Base-by-base conservation (phyloP, 1,140 invertebrate species). In the Hydropsyche tenuis region DNA sequence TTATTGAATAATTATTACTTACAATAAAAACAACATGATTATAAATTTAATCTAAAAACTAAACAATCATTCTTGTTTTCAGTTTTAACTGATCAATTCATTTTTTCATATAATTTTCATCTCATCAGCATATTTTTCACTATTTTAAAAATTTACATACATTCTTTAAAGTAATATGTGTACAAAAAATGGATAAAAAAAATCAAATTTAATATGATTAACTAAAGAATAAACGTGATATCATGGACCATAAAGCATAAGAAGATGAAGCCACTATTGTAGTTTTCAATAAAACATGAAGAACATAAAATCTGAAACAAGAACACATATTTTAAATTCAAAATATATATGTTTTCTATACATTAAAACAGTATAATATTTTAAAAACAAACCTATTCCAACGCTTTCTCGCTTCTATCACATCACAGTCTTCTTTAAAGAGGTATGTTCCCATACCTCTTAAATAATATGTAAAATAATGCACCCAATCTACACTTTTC, bases 371-470 rank as follows among this genome's bases (percentile, higher is more conserved):
- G 20, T 9, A 37, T 37, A 37, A 3, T 37, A 37, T 37, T 37
- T n/a, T n/a, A n/a, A n/a, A n/a, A 9, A 37, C 30, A 4, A 79
- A 91, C 90, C 87, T 88, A 78, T 81, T 88, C 84, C 85, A 87
- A 80, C 84, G 87, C 4, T 80, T 84, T 72, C 83, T 84, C 22
- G 90, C 90, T 20, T 84, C 81, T 37, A 89, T 84, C 43, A 93
- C 78, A 0, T 89, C 92, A 14, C 86, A 87, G 16, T 90, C 79
- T 78, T 94, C 93, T 76, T 93, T 91, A 48, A 94, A 83, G 27
- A 94, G 79, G 79, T 91, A 93, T 27, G 89, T 80, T 51, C 92
- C 82, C 16, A 90, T 83, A 9, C 91, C 92, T 74, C 83, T 82
- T 1, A 91, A 83, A 79, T 94, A 93, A 66, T 86, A 82, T 20